These are phyloP conservation scores for Chouioia cunea DNA, from an alignment of 2,888 invertebrate genomes.

Conservation along the genomic window DNA sequence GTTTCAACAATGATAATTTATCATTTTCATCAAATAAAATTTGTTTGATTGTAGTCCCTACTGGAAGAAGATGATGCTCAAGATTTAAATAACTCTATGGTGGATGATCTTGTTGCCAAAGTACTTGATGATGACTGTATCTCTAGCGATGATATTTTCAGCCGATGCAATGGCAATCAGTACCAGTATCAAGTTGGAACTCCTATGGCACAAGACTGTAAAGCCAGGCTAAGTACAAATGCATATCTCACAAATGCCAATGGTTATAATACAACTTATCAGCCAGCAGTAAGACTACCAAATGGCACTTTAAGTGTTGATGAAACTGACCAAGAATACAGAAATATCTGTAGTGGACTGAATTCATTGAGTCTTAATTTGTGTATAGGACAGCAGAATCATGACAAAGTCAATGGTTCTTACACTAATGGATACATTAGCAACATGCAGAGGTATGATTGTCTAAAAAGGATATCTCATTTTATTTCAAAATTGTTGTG, in stretches of 20 bases:
- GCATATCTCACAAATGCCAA: slow-evolving; percentile 43
- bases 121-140: slow-evolving; percentile 74
- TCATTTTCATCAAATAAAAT: slow-evolving; percentile 17
- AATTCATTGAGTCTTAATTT: slow-evolving; percentile 56
- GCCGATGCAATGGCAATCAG: slow-evolving; percentile 57
- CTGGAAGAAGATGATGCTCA: slow-evolving; percentile 64
- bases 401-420: slow-evolving; percentile 53
- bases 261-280: slow-evolving; percentile 40
- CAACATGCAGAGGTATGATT: slow-evolving; percentile 47
- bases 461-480: neutral
- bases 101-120: slow-evolving; percentile 76
- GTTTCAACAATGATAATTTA: neutral
- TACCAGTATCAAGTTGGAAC: slow-evolving; percentile 48
- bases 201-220: slow-evolving; percentile 44
- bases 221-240: slow-evolving; percentile 40
- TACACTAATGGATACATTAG: slow-evolving; percentile 54
- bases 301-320: slow-evolving; percentile 33
- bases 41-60: slow-evolving; percentile 54
- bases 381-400: slow-evolving; percentile 51
- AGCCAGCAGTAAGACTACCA: slow-evolving; percentile 21
- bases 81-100: slow-evolving; percentile 72
- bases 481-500: neutral
- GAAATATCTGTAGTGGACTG: slow-evolving; percentile 57
- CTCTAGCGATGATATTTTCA: slow-evolving; percentile 55
- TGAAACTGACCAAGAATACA: slow-evolving; percentile 57